Conservation (phyloP, 2,797 vertebrate genomes). For the Melanotaenia parkinsoni region DNA sequence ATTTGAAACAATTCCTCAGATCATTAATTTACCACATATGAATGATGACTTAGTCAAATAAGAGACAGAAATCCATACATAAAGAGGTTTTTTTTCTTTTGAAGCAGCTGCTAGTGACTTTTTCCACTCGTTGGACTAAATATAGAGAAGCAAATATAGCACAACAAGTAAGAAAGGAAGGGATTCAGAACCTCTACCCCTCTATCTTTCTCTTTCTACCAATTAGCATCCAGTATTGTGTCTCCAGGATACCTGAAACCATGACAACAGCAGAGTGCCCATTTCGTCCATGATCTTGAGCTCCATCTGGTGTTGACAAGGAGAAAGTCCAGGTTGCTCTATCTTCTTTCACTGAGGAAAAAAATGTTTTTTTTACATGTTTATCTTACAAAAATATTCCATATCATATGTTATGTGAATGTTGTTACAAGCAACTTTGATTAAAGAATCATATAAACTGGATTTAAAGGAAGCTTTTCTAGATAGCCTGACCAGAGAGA, state of each 20-base stretch:
- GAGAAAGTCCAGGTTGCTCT: constrained; percentile 45
- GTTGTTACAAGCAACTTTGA: neutral
- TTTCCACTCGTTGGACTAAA: constrained; percentile 34
- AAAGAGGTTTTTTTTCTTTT: neutral
- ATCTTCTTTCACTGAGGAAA: neutral
- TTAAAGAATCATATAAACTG: neutral
- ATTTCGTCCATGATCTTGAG: constrained; percentile 68
- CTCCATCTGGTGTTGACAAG: constrained; percentile 75
- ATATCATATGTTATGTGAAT: neutral
- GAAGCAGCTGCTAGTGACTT: neutral
- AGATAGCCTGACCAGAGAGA: neutral
- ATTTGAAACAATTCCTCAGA: neutral
- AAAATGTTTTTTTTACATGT: no score
- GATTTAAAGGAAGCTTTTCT: neutral
- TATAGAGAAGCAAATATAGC: constrained; percentile 30
- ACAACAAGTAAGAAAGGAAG: constrained; percentile 1
- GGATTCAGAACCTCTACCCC: constrained; percentile 21
- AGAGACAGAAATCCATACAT: neutral
- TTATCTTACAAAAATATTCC: neutral
- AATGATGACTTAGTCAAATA: neutral
- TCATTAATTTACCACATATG: neutral
- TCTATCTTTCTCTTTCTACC: constrained; percentile 49
- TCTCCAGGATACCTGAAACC: constrained; percentile 70
- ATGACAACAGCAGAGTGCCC: constrained; percentile 70
- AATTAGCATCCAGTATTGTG: constrained; percentile 63